phyloP scores from a whole-genome alignment of 2,113 vertebrate genomes.

The Vombatus ursinus region DNA sequence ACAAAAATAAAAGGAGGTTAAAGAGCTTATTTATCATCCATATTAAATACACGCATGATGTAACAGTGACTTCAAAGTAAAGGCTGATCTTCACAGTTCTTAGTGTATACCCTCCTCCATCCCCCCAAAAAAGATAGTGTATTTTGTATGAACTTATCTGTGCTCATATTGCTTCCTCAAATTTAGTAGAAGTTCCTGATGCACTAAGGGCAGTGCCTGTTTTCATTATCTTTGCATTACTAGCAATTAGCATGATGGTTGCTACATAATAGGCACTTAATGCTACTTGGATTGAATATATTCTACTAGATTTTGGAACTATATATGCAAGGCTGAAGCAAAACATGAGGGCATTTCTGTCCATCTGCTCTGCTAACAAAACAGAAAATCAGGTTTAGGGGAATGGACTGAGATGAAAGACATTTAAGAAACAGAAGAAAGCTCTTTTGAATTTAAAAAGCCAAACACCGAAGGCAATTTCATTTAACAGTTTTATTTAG shows the following conservation, averaged over 20 bases:
- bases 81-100: background rate
- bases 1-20: background rate
- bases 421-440: background rate
- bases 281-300: background rate
- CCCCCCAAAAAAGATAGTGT: background rate
- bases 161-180: background rate
- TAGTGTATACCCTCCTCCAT: background rate
- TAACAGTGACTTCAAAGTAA: background rate
- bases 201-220: background rate
- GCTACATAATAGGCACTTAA: background rate
- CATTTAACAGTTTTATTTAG: constrained; percentile 24
- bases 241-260: background rate
- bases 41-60: background rate
- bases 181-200: background rate
- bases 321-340: background rate
- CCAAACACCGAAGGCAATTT: background rate
- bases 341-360: background rate
- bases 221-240: background rate
- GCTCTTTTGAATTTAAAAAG: background rate
- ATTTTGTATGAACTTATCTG: background rate
- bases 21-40: background rate
- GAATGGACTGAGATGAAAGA: background rate
- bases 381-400: background rate
- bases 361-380: background rate
- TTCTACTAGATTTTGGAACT: background rate